A percentile compares a stretch with the other conserved stretches of the same genome.
phyloP scores from a whole-genome alignment of 2,888 invertebrate species.

The Zeuzera pyrina region DNA sequence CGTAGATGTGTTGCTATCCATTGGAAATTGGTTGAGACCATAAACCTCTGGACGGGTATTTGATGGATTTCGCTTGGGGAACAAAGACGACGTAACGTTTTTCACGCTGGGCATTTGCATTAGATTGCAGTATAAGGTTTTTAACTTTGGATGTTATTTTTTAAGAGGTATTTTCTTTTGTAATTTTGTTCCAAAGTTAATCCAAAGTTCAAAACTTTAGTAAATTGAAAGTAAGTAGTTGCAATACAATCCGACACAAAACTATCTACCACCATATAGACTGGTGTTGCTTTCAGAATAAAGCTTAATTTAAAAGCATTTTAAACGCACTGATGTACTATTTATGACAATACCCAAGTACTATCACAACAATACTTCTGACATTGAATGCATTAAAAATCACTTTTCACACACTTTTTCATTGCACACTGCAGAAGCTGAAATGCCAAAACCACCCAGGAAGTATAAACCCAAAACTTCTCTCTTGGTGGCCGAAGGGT shows the following conservation, averaged over 20 bases:
- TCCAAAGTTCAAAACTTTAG: too few relatives aligned
- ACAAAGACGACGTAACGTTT: too few relatives aligned
- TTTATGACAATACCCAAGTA: background rate
- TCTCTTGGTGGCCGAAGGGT: conserved; percentile 47
- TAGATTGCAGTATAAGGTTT: too few relatives aligned
- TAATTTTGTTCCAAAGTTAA: too few relatives aligned
- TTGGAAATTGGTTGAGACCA: conserved; percentile 29
- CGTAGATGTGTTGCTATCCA: too few relatives aligned
- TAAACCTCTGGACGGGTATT: conserved; percentile 9
- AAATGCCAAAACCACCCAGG: conserved; percentile 26
- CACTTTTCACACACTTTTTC: conserved; percentile 11
- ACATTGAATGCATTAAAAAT: conserved; percentile 9
- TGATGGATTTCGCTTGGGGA: too few relatives aligned
- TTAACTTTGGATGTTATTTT: too few relatives aligned
- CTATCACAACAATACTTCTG: background rate
- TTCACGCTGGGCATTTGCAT: too few relatives aligned
- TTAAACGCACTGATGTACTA: conserved; percentile 1
- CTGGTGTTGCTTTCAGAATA: conserved; percentile 5
- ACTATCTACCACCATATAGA: conserved; percentile 3
- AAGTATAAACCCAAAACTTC: conserved; percentile 46
- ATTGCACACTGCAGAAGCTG: conserved; percentile 20
- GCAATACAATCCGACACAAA: too few relatives aligned
- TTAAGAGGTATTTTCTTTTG: too few relatives aligned
- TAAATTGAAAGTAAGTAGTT: too few relatives aligned
- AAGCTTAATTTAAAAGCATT: conserved; percentile 5